Evolutionary conservation across 2,797 vertebrate species (phyloP).

Genomic region (Geotrypetes seraphini): DNA sequence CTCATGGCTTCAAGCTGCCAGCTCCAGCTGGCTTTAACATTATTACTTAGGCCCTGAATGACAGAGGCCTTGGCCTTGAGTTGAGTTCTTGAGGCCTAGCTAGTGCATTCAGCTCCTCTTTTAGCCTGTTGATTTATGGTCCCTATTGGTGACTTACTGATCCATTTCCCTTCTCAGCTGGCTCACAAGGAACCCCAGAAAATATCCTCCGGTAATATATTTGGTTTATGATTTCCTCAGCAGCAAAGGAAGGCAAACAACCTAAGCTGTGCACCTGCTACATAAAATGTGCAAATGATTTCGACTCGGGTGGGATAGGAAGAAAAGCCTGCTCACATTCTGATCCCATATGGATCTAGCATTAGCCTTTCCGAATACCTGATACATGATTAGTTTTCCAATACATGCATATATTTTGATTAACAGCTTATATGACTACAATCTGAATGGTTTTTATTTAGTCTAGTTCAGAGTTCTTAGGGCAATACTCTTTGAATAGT

Average conservation of each 20-base stretch:
- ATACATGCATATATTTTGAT: constrained; percentile 8
- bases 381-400: constrained; percentile 4
- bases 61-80: constrained; percentile 72
- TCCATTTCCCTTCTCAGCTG: constrained; percentile 71
- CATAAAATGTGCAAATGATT: constrained; percentile 51
- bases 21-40: constrained; percentile 72
- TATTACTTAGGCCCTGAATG: constrained; percentile 58
- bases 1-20: constrained; percentile 50
- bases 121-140: constrained; percentile 76
- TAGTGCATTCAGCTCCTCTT: constrained; percentile 70
- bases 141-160: constrained; percentile 59
- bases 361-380: constrained; percentile 20
- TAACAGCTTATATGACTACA: constrained; percentile 7
- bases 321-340: constrained; percentile 35
- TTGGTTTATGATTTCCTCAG: constrained; percentile 81
- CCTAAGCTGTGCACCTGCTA: constrained; percentile 63
- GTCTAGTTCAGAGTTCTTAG: no score
- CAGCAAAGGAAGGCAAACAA: constrained; percentile 65
- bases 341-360: constrained; percentile 55
- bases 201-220: constrained; percentile 67
- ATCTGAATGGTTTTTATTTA: not conserved
- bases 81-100: constrained; percentile 55
- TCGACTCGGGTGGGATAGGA: constrained; percentile 20
- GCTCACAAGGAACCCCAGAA: constrained; percentile 72
- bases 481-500: no score